Conservation (phyloP, 2,888 invertebrate genomes). For the Brachylomia viminalis region DNA sequence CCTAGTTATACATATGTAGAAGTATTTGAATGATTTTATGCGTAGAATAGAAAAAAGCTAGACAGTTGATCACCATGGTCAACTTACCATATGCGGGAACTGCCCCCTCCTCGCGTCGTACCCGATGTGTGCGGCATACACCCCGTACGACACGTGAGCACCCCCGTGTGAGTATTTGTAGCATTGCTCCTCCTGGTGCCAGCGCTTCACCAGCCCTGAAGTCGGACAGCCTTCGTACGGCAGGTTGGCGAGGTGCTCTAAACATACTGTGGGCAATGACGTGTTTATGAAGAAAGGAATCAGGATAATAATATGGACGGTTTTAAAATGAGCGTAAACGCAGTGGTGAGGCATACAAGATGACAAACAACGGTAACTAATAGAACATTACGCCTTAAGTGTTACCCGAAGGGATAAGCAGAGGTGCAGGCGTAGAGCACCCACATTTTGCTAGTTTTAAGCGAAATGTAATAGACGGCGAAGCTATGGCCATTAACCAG, state of each 20-base stretch:
- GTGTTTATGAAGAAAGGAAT: neutral
- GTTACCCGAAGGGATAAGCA: neutral
- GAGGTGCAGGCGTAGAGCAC: neutral
- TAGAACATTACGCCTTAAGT: neutral
- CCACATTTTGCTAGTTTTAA: neutral
- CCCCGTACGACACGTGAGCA: conserved; percentile 29
- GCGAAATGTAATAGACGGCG: neutral
- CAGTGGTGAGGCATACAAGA: neutral
- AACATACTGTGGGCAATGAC: conserved; percentile 33
- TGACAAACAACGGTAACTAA: neutral
- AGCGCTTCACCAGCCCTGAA: conserved; percentile 46
- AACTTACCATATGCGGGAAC: conserved; percentile 57
- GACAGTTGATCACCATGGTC: neutral
- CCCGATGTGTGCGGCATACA: conserved; percentile 43
- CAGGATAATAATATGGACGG: neutral
- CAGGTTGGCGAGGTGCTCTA: conserved; percentile 51
- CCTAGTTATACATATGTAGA: neutral
- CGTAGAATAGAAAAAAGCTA: neutral
- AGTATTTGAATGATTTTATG: neutral
- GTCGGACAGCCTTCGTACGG: conserved; percentile 47
- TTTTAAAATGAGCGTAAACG: neutral
- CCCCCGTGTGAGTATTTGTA: conserved; percentile 41
- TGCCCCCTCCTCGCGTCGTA: conserved; percentile 49
- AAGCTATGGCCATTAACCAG: too few species aligned
- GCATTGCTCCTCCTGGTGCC: conserved; percentile 51